Conservation (phyloP, 2,888 invertebrate species). For the Hedya salicella region DNA sequence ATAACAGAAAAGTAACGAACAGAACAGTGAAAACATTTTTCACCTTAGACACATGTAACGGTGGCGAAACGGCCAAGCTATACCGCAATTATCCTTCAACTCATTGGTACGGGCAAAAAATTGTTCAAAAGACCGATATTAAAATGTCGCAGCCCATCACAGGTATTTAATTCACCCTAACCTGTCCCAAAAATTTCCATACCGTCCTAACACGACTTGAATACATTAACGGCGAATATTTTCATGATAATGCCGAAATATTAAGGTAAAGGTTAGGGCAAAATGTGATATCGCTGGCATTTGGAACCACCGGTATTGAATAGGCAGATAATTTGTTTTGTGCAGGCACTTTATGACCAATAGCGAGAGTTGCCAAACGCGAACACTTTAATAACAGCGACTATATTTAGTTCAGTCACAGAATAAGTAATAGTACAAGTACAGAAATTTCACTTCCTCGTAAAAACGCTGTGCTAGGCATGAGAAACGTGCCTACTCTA, state of each 20-base stretch:
- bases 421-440: no score
- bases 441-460: no score
- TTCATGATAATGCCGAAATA: constrained; percentile 36
- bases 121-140: constrained; percentile 22
- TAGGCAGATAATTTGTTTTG: constrained; percentile 31
- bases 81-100: neutral
- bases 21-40: no score
- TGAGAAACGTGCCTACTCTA: no score
- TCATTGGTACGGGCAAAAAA: neutral
- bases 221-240: constrained; percentile 42
- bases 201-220: constrained; percentile 39
- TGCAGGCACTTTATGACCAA: constrained; percentile 3
- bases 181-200: constrained; percentile 41
- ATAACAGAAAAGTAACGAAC: no score
- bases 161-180: constrained; percentile 35
- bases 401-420: no score
- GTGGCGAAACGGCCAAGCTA: no score
- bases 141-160: constrained; percentile 10
- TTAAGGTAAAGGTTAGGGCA: constrained; percentile 33
- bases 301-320: constrained; percentile 26
- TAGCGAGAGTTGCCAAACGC: no score
- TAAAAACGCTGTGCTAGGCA: no score
- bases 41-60: no score
- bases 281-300: constrained; percentile 38
- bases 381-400: no score